phyloP scores from a whole-genome alignment of 2,888 invertebrate genomes.

The Leptura quadrifasciata region DNA sequence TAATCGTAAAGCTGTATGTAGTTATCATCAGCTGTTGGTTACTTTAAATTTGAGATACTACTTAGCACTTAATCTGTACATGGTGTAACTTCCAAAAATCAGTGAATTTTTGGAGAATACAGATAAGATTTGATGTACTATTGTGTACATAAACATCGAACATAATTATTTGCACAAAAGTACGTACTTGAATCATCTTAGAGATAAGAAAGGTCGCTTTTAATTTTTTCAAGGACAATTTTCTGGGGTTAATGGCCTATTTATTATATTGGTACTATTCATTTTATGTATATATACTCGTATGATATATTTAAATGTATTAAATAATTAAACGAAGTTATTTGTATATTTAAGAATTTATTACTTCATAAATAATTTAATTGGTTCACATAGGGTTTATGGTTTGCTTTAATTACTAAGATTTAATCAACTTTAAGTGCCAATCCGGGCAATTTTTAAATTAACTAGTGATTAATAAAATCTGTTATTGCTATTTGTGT shows the following conservation, averaged over 20 bases:
- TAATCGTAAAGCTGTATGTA: too few relatives aligned
- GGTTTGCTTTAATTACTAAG: not conserved
- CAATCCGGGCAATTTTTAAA: not conserved
- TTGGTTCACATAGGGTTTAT: not conserved
- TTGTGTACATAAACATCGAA: not conserved
- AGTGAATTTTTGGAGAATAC: not conserved
- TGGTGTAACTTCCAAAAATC: not conserved
- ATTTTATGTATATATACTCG: not conserved
- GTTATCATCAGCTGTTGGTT: too few relatives aligned
- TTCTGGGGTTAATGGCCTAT: not conserved
- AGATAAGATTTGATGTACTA: not conserved
- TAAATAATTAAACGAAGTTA: not conserved
- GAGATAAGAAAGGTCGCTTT: not conserved
- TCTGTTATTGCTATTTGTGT: not conserved
- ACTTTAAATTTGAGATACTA: too few relatives aligned
- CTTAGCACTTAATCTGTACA: too few relatives aligned
- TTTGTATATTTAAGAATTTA: not conserved
- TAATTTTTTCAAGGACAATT: not conserved
- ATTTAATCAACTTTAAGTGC: constrained; percentile 1
- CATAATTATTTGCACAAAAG: not conserved
- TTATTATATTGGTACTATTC: not conserved
- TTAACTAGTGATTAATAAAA: not conserved
- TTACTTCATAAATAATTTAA: not conserved
- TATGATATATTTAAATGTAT: not conserved
- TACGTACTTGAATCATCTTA: not conserved